phyloP scores from a whole-genome alignment of 2,888 invertebrate genomes.

The Ornithoptera priamus region DNA sequence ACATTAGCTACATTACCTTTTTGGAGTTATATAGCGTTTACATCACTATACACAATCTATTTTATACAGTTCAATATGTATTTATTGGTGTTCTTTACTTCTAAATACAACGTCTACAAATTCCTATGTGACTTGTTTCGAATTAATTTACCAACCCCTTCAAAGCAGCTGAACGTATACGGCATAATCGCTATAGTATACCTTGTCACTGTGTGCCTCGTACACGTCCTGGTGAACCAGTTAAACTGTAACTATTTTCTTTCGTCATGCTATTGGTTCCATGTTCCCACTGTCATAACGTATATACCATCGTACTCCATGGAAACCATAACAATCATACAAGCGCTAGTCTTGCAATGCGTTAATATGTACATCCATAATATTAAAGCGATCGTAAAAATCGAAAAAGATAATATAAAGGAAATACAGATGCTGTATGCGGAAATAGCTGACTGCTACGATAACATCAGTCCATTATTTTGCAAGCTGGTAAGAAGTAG shows the following conservation, averaged over 20 bases:
- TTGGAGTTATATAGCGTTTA: neutral
- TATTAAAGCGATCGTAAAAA: neutral
- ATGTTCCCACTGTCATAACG: neutral
- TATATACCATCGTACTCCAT: neutral
- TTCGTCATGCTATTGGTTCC: neutral
- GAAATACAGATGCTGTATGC: neutral
- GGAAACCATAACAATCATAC: neutral
- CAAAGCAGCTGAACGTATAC: neutral
- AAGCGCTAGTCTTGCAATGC: neutral
- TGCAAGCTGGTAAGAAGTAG: neutral
- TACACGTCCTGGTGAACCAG: neutral
- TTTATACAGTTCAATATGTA: constrained; percentile 1
- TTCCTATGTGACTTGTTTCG: neutral
- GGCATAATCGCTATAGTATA: neutral
- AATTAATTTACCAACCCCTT: neutral
- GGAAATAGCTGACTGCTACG: constrained; percentile 9
- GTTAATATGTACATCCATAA: neutral
- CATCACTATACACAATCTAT: neutral
- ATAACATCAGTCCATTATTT: constrained; percentile 3
- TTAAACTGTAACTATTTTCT: neutral
- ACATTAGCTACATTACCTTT: neutral
- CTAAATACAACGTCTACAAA: constrained; percentile 8
- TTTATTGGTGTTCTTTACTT: neutral
- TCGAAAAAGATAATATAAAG: neutral
- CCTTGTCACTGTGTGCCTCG: neutral